These are phyloP conservation scores for Periphyllus acericola DNA, from an alignment of 2,888 invertebrate species.

Conservation along the genomic window DNA sequence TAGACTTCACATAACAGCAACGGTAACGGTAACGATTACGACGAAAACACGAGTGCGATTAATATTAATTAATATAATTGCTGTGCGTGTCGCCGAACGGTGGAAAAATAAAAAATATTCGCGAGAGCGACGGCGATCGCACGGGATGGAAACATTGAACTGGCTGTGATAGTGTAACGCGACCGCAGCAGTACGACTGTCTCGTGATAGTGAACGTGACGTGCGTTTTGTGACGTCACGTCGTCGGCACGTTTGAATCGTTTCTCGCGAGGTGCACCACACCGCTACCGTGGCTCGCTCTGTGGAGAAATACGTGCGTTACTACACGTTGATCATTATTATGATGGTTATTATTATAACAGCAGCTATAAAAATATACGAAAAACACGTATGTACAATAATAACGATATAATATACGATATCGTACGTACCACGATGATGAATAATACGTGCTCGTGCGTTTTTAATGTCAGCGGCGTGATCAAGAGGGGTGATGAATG, in stretches of 20 bases:
- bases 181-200: background rate
- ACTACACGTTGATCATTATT: too few relatives aligned
- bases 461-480: too few relatives aligned
- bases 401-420: too few relatives aligned
- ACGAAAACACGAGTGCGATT: background rate
- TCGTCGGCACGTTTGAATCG: conserved; percentile 12
- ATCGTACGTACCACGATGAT: too few relatives aligned
- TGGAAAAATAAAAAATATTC: background rate
- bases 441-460: too few relatives aligned
- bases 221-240: conserved; percentile 36
- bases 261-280: background rate
- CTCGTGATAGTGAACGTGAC: background rate
- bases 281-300: background rate
- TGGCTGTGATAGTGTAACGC: conserved; percentile 29
- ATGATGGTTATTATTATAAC: too few relatives aligned
- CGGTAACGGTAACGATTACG: background rate
- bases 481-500: too few relatives aligned
- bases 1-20: background rate
- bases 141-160: background rate
- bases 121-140: background rate
- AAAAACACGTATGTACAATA: too few relatives aligned
- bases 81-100: background rate
- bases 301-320: background rate
- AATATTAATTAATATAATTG: too few relatives aligned
- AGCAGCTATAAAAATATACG: too few relatives aligned